A percentile compares a stretch with the other conserved stretches of the same genome.
These are phyloP conservation scores for Empidonax alnorum DNA, from an alignment of 2,113 vertebrate species.

Conservation along the genomic window DNA sequence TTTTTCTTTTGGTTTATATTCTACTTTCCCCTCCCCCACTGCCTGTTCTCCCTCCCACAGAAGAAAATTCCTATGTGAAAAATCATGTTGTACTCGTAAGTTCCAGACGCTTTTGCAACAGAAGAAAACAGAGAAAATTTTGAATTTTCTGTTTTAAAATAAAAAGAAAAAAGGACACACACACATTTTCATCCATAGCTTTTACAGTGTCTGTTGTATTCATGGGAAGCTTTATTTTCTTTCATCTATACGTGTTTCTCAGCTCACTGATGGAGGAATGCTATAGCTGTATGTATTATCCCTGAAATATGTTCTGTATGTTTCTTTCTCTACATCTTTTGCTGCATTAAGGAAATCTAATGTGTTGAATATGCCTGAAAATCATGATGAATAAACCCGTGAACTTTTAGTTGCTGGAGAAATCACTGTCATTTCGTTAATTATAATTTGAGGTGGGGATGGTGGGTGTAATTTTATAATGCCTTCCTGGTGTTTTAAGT, in stretches of 20 bases:
- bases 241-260: not conserved
- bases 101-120: not conserved
- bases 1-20: not conserved
- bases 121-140: not conserved
- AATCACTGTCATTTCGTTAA: not conserved
- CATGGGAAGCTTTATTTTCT: not conserved
- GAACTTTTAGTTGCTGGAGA: not conserved
- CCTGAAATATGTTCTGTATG: not conserved
- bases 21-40: not conserved
- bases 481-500: not conserved
- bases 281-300: not conserved
- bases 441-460: not conserved
- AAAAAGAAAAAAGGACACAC: not conserved
- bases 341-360: not conserved
- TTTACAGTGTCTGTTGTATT: not conserved
- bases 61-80: not conserved
- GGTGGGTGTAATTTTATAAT: not conserved
- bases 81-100: not conserved
- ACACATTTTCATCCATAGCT: not conserved
- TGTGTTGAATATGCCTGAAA: not conserved
- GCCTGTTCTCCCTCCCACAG: not conserved
- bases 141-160: not conserved
- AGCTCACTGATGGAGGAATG: not conserved
- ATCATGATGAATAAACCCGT: not conserved
- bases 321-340: not conserved